A percentile compares a stretch with the other conserved stretches of the same genome.
These are phyloP conservation scores for Triplophysa rosa DNA, from an alignment of 2,113 vertebrate genomes.

Conservation along the genomic window DNA sequence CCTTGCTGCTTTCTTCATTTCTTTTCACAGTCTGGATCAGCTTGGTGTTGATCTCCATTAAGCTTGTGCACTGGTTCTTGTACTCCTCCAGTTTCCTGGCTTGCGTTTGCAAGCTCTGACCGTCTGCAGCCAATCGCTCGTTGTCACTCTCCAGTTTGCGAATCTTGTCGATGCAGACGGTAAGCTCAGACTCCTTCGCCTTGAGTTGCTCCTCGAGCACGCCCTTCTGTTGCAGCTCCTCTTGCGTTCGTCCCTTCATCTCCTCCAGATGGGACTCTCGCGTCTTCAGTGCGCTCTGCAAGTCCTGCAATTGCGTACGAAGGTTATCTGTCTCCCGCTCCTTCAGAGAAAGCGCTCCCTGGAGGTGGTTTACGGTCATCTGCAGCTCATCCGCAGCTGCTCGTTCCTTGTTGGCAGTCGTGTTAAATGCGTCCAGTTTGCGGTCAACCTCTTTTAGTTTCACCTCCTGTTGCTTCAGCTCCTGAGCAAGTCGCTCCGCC, in stretches of 20 bases:
- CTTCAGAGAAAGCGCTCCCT: slow-evolving; percentile 75
- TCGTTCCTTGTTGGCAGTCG: slow-evolving; percentile 66
- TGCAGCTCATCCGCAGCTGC: slow-evolving; percentile 72
- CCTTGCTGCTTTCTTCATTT: slow-evolving; percentile 65
- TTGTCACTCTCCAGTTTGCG: slow-evolving; percentile 77
- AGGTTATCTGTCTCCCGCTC: slow-evolving; percentile 79
- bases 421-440: slow-evolving; percentile 62
- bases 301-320: slow-evolving; percentile 76
- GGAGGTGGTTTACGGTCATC: slow-evolving; percentile 69
- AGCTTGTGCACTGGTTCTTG: slow-evolving; percentile 61
- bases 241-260: slow-evolving; percentile 64
- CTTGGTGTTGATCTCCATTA: slow-evolving; percentile 66
- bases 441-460: slow-evolving; percentile 68
- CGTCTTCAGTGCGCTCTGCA: slow-evolving; percentile 70
- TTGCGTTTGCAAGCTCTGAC: slow-evolving; percentile 66
- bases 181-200: slow-evolving; percentile 72
- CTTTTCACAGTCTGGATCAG: slow-evolving; percentile 67
- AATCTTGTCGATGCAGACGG: slow-evolving; percentile 74
- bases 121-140: slow-evolving; percentile 73
- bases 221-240: slow-evolving; percentile 67
- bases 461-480: slow-evolving; percentile 77
- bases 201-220: slow-evolving; percentile 70
- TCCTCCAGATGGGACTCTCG: slow-evolving; percentile 73
- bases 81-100: slow-evolving; percentile 54
- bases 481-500: slow-evolving; percentile 69